These are phyloP conservation scores for Lasioglossum baleicum DNA, from an alignment of 1,140 invertebrate genomes.

Conservation along the genomic window DNA sequence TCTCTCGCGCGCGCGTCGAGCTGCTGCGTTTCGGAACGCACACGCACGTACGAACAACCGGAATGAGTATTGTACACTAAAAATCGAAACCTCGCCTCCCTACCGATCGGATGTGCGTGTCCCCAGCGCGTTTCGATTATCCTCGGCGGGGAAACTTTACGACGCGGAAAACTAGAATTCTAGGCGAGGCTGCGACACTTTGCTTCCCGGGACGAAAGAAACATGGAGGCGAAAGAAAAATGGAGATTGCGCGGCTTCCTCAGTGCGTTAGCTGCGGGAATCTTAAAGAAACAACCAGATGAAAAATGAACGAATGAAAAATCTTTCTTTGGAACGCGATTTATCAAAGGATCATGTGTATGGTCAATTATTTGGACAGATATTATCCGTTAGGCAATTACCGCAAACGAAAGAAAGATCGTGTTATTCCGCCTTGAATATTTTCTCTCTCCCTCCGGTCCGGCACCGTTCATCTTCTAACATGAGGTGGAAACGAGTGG, in stretches of 20 bases:
- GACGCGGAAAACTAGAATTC: conserved; percentile 13
- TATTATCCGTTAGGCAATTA: conserved; percentile 13
- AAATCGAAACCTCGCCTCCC: background rate
- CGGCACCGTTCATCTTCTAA: conserved; percentile 11
- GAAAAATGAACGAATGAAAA: too few relatives aligned
- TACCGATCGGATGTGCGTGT: background rate
- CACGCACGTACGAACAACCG: conserved; percentile 26
- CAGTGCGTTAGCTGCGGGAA: too few relatives aligned
- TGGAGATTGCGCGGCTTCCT: too few relatives aligned
- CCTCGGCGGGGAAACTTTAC: background rate
- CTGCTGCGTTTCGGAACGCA: conserved; percentile 18
- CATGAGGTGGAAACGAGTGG: conserved; percentile 24
- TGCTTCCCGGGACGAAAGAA: background rate
- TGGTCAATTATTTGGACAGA: background rate
- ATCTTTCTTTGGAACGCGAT: too few relatives aligned
- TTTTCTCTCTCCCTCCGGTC: background rate
- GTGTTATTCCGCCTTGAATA: conserved; percentile 3
- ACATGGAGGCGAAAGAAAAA: too few relatives aligned
- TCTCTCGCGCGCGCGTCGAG: background rate
- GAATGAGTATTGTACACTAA: conserved; percentile 37
- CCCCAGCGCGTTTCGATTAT: background rate
- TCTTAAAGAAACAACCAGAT: too few relatives aligned
- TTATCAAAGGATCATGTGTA: too few relatives aligned
- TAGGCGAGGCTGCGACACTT: background rate
- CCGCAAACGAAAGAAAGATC: background rate